phyloP scores from a whole-genome alignment of 2,888 invertebrate genomes.

The Abrostola triplasia region DNA sequence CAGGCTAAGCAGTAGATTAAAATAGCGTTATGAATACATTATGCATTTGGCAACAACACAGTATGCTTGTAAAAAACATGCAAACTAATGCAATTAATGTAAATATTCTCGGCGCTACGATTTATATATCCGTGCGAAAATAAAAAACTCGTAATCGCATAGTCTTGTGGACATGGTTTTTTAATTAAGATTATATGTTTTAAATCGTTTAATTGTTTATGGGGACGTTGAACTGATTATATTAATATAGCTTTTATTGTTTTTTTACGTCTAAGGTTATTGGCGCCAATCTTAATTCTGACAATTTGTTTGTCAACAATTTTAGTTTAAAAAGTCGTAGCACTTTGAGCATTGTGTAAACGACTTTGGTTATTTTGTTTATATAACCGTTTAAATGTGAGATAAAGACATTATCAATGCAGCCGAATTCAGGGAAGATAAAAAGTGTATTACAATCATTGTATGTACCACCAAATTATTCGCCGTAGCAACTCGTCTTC shows the following conservation, averaged over 20 bases:
- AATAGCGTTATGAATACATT: not conserved
- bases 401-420: too few species aligned
- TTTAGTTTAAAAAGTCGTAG: too few species aligned
- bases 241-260: not conserved
- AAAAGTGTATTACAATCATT: too few species aligned
- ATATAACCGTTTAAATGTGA: too few species aligned
- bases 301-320: too few species aligned
- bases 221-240: not conserved
- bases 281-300: too few species aligned
- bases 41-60: slow-evolving; percentile 8
- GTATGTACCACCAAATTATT: too few species aligned
- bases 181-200: slow-evolving; percentile 16
- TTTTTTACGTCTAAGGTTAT: too few species aligned
- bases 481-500: too few species aligned
- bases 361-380: too few species aligned
- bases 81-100: slow-evolving; percentile 16
- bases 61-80: slow-evolving; percentile 8
- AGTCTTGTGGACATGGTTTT: slow-evolving; percentile 2
- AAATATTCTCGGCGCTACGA: slow-evolving; percentile 29
- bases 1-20: not conserved
- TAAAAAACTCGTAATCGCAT: slow-evolving; percentile 11
- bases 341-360: too few species aligned
- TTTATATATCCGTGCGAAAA: slow-evolving; percentile 30
- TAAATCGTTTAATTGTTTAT: slow-evolving; percentile 35
- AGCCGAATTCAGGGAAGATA: too few species aligned